Percentiles rank a stretch among this genome's conserved stretches.
Evolutionary conservation across 2,113 vertebrate species (phyloP).

Genomic region (Dasypus novemcinctus): DNA sequence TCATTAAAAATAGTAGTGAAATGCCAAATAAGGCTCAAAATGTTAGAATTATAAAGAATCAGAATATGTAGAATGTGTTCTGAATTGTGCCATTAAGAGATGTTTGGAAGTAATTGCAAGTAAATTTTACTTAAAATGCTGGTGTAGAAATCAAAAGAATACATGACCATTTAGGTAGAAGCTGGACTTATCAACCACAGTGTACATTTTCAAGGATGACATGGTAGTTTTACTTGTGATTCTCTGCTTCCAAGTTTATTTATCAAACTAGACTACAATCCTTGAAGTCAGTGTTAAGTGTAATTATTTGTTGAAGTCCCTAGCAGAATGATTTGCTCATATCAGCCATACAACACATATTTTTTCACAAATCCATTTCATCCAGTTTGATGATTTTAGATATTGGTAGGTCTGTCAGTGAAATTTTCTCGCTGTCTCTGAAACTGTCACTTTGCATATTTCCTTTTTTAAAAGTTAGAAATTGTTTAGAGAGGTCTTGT

Average conservation of each 20-base stretch:
- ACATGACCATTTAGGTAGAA: background rate
- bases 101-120: background rate
- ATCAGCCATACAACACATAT: background rate
- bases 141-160: background rate
- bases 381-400: background rate
- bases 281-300: background rate
- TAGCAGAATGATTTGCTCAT: background rate
- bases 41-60: background rate
- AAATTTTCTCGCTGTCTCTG: background rate
- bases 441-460: background rate
- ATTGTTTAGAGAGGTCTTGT: background rate
- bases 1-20: background rate
- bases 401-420: background rate
- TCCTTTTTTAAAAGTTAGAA: background rate
- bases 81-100: background rate
- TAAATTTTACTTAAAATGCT: background rate
- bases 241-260: background rate
- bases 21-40: background rate
- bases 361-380: background rate
- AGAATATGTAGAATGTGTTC: background rate
- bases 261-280: background rate
- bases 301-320: background rate
- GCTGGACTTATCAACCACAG: fast-evolving
- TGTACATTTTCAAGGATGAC: background rate
- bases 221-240: background rate